phyloP scores from a whole-genome alignment of 2,888 invertebrate species.

The Choristoneura rosaceana region DNA sequence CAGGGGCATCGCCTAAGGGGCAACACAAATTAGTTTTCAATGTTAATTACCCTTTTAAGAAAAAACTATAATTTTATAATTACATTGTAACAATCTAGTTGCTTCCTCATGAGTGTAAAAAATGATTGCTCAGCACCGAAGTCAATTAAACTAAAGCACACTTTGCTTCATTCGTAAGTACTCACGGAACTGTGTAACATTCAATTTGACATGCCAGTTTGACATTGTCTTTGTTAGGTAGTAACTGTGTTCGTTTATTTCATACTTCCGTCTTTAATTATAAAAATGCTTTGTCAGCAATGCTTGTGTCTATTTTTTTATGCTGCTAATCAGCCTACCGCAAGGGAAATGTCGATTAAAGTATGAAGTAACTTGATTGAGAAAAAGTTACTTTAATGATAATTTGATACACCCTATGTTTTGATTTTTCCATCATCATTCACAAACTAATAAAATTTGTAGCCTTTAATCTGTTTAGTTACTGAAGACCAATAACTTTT shows the following conservation, averaged over 20 bases:
- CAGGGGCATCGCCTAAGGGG: slow-evolving; percentile 21
- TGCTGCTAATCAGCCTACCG: neutral
- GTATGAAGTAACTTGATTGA: too few relatives aligned
- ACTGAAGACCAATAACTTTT: neutral
- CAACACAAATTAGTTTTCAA: slow-evolving; percentile 23
- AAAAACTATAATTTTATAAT: slow-evolving; percentile 30
- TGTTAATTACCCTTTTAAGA: slow-evolving; percentile 31
- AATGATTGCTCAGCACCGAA: slow-evolving; percentile 28
- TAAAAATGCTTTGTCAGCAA: neutral
- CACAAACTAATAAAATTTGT: too few relatives aligned
- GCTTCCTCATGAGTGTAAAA: slow-evolving; percentile 36
- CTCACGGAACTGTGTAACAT: slow-evolving; percentile 11
- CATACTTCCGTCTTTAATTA: slow-evolving; percentile 8
- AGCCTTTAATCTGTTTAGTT: too few relatives aligned
- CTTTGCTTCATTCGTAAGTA: slow-evolving; percentile 10
- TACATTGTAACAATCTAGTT: slow-evolving; percentile 28
- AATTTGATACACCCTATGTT: too few relatives aligned
- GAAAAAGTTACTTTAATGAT: too few relatives aligned
- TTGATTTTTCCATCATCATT: too few relatives aligned
- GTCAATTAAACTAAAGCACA: slow-evolving; percentile 20
- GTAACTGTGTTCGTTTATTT: neutral
- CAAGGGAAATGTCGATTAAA: neutral
- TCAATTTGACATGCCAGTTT: slow-evolving; percentile 20
- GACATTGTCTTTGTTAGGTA: slow-evolving; percentile 5
- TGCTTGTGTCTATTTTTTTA: neutral